Percentiles rank a stretch among this genome's conserved stretches.
phyloP scores from a whole-genome alignment of 1,140 invertebrate genomes.

The Musca domestica region DNA sequence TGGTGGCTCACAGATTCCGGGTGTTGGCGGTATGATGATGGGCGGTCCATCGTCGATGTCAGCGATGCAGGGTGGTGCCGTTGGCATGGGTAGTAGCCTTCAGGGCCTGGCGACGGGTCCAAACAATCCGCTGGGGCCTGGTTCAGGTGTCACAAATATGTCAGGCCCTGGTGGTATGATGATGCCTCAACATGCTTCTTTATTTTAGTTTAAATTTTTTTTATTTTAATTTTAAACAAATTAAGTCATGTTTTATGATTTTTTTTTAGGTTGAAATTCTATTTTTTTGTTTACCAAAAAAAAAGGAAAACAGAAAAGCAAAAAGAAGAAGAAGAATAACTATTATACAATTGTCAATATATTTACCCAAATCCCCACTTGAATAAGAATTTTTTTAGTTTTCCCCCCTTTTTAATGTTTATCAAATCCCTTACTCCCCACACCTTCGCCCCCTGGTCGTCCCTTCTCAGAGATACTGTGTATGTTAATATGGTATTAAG shows the following conservation, averaged over 20 bases:
- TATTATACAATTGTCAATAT: no score
- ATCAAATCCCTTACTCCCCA: no score
- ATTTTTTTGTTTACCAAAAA: no score
- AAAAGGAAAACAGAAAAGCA: no score
- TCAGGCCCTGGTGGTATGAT: slow-evolving; percentile 31
- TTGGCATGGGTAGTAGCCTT: slow-evolving; percentile 25
- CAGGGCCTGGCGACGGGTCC: slow-evolving; percentile 24
- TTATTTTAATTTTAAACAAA: background rate
- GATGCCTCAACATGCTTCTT: slow-evolving; percentile 29
- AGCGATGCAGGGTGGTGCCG: slow-evolving; percentile 29
- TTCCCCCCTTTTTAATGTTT: no score
- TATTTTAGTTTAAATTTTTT: slow-evolving; percentile 23
- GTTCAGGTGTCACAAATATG: background rate
- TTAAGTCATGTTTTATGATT: slow-evolving; percentile 22
- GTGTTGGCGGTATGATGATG: slow-evolving; percentile 40
- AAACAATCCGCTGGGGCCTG: slow-evolving; percentile 10
- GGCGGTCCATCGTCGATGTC: slow-evolving; percentile 31
- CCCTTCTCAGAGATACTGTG: no score
- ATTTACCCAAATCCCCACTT: no score
- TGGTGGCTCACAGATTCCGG: slow-evolving; percentile 30
- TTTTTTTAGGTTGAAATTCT: slow-evolving; percentile 18
- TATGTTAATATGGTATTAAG: no score
- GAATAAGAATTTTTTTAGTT: no score
- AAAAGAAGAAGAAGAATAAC: no score
- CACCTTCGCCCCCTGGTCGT: no score